Evolutionary conservation across 2,113 vertebrate genomes (phyloP), one percentile per base, ranked within the genome.

Genomic region (Uria lomvia): DNA sequence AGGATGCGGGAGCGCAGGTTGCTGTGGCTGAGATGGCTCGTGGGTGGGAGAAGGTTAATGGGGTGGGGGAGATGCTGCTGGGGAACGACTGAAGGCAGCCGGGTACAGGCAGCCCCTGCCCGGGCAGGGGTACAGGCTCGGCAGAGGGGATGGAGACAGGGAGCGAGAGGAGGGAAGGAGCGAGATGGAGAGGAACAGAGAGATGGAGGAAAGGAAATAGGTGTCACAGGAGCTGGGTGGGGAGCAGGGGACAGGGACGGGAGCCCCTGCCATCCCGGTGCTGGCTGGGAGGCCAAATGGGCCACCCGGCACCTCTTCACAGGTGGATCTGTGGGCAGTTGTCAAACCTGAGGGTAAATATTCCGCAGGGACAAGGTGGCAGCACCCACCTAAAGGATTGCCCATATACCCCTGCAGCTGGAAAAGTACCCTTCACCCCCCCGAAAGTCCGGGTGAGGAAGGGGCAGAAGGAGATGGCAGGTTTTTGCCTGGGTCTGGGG

Each of bases 241-340:
- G 0, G 68, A 40, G 74, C 38, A 55, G 60, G 72, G 49, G 21
- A 27, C 21, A 4, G 55, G 52, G 78, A 18, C 0, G 0, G 23
- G 34, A 86, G 15, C 26, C 15, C 36, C 30, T 36, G n/a, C 59
- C 12, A 4, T 15, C 29, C 47, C 11, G 26, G 30, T 52, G 29
- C 21, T 52, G 29, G 5, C 29, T 1, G 0, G 7, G 74, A 2
- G 38, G 18, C 12, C 27, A 43, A 1, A 34, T 0, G 7, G 32
- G 36, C 8, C 2, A 0, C 11, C 47, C 17, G 4, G 58, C 72
- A 32, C 9, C 49, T 66, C 26, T 14, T 50, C 71, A 11, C 6
- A 14, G 19, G 32, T 62, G 65, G 50, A 18, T 7, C 40, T 34
- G 52, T 70, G 67, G 63, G 32, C 56, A 53, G 38, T 8, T 66